Evolutionary conservation across 2,797 vertebrate species (phyloP).

Genomic region (Pseudopleuronectes americanus): DNA sequence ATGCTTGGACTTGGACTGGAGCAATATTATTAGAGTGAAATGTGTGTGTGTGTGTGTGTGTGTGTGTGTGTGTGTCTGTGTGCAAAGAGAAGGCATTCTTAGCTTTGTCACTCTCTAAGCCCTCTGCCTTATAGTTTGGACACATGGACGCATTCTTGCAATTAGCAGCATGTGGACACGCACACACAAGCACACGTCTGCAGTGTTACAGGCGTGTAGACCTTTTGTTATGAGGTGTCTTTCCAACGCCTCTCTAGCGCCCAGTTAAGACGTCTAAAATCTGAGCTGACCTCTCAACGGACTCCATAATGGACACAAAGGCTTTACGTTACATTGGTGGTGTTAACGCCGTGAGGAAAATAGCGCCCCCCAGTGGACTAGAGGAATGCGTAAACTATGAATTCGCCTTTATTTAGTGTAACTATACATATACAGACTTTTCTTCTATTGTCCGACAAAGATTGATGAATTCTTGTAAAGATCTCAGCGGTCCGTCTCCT

Average conservation of each 20-base stretch:
- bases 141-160: slow-evolving; percentile 62
- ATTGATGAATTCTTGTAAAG: neutral
- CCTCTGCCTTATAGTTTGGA: slow-evolving; percentile 47
- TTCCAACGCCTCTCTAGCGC: neutral
- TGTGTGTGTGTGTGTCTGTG: slow-evolving; percentile 11
- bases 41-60: neutral
- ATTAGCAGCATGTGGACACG: slow-evolving; percentile 42
- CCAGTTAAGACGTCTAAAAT: neutral
- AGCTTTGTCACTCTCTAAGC: slow-evolving; percentile 64
- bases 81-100: slow-evolving; percentile 18
- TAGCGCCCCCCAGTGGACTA: too few species aligned
- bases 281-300: neutral
- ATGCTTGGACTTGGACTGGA: slow-evolving; percentile 17
- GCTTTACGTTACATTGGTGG: neutral
- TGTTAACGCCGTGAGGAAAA: too few species aligned
- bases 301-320: neutral
- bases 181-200: neutral
- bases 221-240: slow-evolving; percentile 14
- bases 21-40: slow-evolving; percentile 54
- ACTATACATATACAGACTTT: too few species aligned
- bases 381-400: too few species aligned
- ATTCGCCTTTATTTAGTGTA: too few species aligned
- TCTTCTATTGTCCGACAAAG: neutral
- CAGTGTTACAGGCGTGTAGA: slow-evolving; percentile 7
- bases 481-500: neutral